phyloP scores from a whole-genome alignment of 2,888 invertebrate genomes.

The Temnothorax ravouxi region DNA sequence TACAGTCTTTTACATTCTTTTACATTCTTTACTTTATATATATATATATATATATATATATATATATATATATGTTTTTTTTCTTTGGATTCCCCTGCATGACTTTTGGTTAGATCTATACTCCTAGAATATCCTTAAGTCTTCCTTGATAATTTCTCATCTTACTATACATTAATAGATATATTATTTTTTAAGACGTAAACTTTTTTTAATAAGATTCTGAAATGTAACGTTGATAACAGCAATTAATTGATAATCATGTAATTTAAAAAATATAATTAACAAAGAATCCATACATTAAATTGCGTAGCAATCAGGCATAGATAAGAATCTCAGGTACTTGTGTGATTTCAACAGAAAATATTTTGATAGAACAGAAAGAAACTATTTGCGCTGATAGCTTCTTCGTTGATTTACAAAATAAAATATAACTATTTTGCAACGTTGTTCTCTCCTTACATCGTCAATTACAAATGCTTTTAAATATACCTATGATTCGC shows the following conservation, averaged over 20 bases:
- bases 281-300: not conserved
- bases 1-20: too few relatives aligned
- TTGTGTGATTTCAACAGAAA: not conserved
- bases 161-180: not conserved
- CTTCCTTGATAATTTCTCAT: not conserved
- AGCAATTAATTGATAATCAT: not conserved
- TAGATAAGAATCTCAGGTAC: constrained; percentile 10
- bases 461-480: constrained; percentile 40
- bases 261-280: constrained; percentile 2
- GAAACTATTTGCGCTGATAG: not conserved
- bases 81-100: too few relatives aligned
- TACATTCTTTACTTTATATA: too few relatives aligned
- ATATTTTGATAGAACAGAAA: constrained; percentile 27
- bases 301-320: not conserved
- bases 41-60: too few relatives aligned
- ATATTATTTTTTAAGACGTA: not conserved
- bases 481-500: constrained; percentile 9
- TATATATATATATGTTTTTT: too few relatives aligned
- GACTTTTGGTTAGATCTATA: too few relatives aligned
- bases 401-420: constrained; percentile 17
- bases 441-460: constrained; percentile 16
- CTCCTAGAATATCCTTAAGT: not conserved
- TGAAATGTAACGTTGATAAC: not conserved
- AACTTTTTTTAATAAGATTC: not conserved
- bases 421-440: not conserved